Conservation (phyloP, 2,888 invertebrate species). For the Phymatocera aterrima region DNA sequence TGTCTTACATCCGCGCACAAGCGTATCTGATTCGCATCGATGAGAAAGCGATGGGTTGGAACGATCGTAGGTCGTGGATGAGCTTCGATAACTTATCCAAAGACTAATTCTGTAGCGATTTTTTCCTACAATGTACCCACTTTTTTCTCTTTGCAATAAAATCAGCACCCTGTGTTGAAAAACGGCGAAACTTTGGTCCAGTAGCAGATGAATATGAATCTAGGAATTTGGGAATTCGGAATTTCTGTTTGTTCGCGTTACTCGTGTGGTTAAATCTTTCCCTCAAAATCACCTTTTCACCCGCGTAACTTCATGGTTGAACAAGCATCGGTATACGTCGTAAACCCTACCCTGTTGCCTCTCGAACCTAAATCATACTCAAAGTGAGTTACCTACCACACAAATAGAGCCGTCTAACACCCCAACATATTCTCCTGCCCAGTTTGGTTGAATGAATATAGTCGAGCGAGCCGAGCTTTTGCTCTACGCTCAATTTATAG, state of each 20-base stretch:
- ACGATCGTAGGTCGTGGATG: neutral
- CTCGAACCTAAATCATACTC: slow-evolving; percentile 53
- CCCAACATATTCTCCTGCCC: slow-evolving; percentile 1
- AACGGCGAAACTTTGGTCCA: neutral
- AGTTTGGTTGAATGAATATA: slow-evolving; percentile 7
- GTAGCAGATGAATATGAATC: neutral
- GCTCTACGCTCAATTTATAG: neutral
- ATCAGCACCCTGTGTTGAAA: too few species aligned
- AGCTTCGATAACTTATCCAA: too few species aligned
- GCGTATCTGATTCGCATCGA: neutral
- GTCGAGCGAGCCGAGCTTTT: too few species aligned
- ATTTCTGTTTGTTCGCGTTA: neutral
- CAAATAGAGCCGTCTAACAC: slow-evolving; percentile 4
- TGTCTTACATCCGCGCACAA: neutral
- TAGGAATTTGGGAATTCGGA: neutral
- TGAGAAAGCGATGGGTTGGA: neutral
- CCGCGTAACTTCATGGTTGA: neutral
- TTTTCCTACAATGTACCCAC: too few species aligned
- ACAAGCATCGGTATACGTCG: slow-evolving; percentile 4
- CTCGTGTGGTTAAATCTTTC: neutral
- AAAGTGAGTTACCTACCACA: slow-evolving; percentile 56
- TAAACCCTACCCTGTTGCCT: slow-evolving; percentile 42
- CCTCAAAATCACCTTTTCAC: neutral
- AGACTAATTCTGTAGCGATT: too few species aligned
- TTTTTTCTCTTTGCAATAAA: too few species aligned